Percentiles rank a stretch among this genome's conserved stretches.
Conservation (phyloP, 2,888 invertebrate genomes). For the Apantesis nais region DNA sequence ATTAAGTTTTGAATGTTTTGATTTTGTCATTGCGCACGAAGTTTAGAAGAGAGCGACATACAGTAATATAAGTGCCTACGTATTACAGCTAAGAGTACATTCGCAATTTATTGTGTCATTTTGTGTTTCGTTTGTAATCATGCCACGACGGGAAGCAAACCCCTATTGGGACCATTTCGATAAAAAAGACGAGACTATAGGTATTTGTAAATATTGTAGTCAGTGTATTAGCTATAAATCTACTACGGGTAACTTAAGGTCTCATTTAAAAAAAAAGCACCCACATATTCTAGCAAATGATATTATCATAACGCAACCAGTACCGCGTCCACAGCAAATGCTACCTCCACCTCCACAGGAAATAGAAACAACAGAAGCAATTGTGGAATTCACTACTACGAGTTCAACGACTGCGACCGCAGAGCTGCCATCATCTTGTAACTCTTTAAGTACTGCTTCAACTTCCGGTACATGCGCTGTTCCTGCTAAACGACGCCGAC, state of each 20-base stretch:
- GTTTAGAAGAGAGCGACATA: too few relatives aligned
- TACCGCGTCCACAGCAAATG: background rate
- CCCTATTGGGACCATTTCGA: slow-evolving; percentile 2
- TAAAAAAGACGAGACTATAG: slow-evolving; percentile 15
- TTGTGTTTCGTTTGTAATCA: background rate
- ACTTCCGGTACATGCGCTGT: background rate
- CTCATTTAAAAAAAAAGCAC: slow-evolving; percentile 15
- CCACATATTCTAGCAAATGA: slow-evolving; percentile 8
- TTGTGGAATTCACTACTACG: background rate
- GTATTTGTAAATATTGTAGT: slow-evolving; percentile 23
- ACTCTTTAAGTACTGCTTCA: too few relatives aligned
- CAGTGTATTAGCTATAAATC: slow-evolving; percentile 21
- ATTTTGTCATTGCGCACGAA: too few relatives aligned
- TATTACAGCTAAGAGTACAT: too few relatives aligned
- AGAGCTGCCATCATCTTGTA: too few relatives aligned
- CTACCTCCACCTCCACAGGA: background rate
- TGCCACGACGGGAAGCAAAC: slow-evolving; percentile 6
- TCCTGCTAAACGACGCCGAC: background rate
- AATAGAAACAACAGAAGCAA: too few relatives aligned
- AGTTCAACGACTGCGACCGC: too few relatives aligned
- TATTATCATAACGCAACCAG: slow-evolving; percentile 1
- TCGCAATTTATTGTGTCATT: too few relatives aligned
- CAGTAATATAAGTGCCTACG: too few relatives aligned
- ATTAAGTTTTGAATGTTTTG: too few relatives aligned
- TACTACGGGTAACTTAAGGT: slow-evolving; percentile 20